These are phyloP conservation scores for Rhopalosiphum padi DNA, from an alignment of 1,140 invertebrate genomes.

Conservation along the genomic window DNA sequence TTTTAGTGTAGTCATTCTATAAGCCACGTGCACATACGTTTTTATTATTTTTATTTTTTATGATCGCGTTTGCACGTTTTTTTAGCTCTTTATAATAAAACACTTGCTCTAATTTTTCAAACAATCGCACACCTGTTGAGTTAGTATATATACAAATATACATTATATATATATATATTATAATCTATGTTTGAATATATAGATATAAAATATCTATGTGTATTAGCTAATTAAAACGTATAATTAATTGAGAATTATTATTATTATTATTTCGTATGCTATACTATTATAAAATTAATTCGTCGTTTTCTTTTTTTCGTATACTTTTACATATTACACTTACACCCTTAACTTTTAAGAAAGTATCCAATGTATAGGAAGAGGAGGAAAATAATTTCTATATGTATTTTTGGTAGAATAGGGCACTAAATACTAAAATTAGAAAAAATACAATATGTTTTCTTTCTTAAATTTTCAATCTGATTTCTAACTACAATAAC, in stretches of 20 bases:
- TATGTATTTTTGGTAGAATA: background rate
- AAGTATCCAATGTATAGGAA: background rate
- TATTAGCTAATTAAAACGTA: background rate
- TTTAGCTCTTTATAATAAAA: conserved; percentile 12
- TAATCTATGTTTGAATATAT: background rate
- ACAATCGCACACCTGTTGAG: conserved; percentile 43
- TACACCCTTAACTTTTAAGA: background rate
- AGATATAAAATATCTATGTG: background rate
- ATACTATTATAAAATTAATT: background rate
- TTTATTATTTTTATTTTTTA: conserved; percentile 42
- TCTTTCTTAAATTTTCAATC: background rate
- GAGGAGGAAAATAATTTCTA: background rate
- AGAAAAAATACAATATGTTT: background rate
- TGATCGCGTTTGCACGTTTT: conserved; percentile 46
- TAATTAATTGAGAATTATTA: background rate
- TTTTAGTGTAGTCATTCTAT: conserved; percentile 50
- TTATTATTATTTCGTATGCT: background rate
- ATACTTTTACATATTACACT: background rate
- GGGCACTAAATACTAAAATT: background rate
- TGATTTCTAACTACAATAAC: background rate
- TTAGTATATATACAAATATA: background rate
- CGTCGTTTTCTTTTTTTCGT: background rate
- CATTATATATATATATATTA: background rate
- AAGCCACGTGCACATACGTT: conserved; percentile 41
- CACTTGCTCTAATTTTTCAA: conserved; percentile 47